phyloP scores from a whole-genome alignment of 2,888 invertebrate genomes.

The Lordiphosa fenestrarum region DNA sequence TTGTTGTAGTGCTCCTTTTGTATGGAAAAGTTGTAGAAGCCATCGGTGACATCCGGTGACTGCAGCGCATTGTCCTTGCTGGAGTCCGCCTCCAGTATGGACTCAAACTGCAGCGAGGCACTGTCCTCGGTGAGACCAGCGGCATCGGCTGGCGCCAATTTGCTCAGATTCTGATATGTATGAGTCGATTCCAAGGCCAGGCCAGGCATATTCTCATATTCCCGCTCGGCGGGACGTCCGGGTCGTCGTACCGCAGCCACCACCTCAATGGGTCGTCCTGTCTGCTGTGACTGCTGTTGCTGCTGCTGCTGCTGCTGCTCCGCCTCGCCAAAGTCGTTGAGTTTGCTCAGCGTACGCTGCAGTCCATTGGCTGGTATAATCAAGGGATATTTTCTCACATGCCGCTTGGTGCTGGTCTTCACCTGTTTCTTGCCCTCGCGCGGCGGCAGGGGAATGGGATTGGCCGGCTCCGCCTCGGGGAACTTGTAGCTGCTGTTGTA shows the following conservation, averaged over 20 bases:
- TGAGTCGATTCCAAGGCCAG: constrained; percentile 30
- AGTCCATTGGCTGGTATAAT: constrained; percentile 86
- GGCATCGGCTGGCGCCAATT: constrained; percentile 53
- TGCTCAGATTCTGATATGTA: constrained; percentile 76
- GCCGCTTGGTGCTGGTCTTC: constrained; percentile 85
- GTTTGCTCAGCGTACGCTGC: constrained; percentile 84
- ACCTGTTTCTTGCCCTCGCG: constrained; percentile 83
- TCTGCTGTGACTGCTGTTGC: constrained; percentile 21
- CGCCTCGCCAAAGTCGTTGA: constrained; percentile 70
- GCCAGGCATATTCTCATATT: constrained; percentile 64
- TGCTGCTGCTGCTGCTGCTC: constrained; percentile 12
- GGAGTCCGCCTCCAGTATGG: constrained; percentile 78
- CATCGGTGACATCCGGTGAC: constrained; percentile 80
- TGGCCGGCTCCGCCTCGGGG: constrained; percentile 75
- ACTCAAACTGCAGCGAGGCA: constrained; percentile 80
- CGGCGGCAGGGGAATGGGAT: constrained; percentile 90
- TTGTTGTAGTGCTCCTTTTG: constrained; percentile 79
- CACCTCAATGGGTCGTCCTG: constrained; percentile 54
- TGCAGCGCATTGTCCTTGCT: constrained; percentile 73
- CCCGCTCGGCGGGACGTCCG: constrained; percentile 39
- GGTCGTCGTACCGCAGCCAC: constrained; percentile 66
- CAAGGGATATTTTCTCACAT: constrained; percentile 90
- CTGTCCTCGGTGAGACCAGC: constrained; percentile 73
- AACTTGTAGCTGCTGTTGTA: constrained; percentile 76
- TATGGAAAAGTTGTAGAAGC: constrained; percentile 79